phyloP scores from a whole-genome alignment of 1,140 invertebrate species.

The Drosophila kikkawai region DNA sequence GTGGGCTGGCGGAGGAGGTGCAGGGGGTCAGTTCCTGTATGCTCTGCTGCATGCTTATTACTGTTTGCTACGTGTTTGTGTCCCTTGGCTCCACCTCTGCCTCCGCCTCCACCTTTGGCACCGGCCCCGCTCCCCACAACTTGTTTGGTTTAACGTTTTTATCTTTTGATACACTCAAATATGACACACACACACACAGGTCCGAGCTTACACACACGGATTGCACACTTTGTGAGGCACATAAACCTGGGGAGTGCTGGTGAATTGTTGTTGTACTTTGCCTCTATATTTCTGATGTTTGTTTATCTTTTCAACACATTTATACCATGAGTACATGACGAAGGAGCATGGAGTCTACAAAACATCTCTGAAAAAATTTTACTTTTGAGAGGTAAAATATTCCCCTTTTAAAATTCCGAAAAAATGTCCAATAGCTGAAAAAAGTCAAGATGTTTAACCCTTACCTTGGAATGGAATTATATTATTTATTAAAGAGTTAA shows the following conservation, averaged over 20 bases:
- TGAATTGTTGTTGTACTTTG: slow-evolving; percentile 60
- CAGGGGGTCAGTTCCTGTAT: slow-evolving; percentile 58
- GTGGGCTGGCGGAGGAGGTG: not conserved
- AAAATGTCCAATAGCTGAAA: not conserved
- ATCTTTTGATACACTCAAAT: slow-evolving; percentile 82
- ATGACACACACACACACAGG: slow-evolving; percentile 47
- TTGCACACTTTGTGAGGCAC: slow-evolving; percentile 76
- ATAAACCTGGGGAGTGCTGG: slow-evolving; percentile 53
- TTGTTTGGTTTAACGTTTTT: slow-evolving; percentile 81
- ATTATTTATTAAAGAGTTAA: no score
- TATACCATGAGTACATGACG: slow-evolving; percentile 49
- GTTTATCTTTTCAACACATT: slow-evolving; percentile 79
- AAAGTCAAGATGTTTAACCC: no score
- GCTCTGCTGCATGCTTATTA: slow-evolving; percentile 78
- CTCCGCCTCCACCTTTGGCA: slow-evolving; percentile 1
- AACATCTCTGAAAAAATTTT: slow-evolving; percentile 9
- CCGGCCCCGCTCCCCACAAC: slow-evolving; percentile 3
- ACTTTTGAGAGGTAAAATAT: slow-evolving; percentile 7
- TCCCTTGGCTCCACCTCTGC: slow-evolving; percentile 22
- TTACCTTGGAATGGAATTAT: no score
- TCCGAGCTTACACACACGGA: slow-evolving; percentile 43
- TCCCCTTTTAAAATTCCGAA: no score
- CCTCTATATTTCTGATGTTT: slow-evolving; percentile 57
- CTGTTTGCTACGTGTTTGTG: slow-evolving; percentile 79
- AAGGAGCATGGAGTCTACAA: not conserved